phyloP scores from a whole-genome alignment of 2,888 invertebrate species.

The Neuroscelio doddi region DNA sequence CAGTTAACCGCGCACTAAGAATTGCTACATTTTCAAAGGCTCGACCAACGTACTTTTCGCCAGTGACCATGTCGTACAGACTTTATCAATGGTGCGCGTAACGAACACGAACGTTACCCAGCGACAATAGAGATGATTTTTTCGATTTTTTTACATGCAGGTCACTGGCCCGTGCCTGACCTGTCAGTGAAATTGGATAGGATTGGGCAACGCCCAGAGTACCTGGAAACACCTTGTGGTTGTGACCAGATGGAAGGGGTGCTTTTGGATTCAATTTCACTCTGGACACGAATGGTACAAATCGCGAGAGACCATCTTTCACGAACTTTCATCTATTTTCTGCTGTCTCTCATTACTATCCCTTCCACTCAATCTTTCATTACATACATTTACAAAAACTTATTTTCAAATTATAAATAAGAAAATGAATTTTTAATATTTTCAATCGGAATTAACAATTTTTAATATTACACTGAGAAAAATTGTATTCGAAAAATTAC shows the following conservation, averaged over 20 bases:
- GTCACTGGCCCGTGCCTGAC: constrained; percentile 53
- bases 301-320: constrained; percentile 1
- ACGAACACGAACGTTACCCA: constrained; percentile 59
- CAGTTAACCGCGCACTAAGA: constrained; percentile 49
- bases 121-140: constrained; percentile 55
- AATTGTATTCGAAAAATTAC: no score
- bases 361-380: no score
- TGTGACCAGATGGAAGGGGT: constrained; percentile 49
- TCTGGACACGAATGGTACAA: constrained; percentile 8
- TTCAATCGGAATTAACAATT: no score
- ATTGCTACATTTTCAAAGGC: constrained; percentile 61
- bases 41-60: constrained; percentile 19
- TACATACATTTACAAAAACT: no score
- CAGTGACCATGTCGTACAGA: constrained; percentile 17
- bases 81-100: constrained; percentile 56
- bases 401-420: no score
- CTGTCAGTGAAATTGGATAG: constrained; percentile 66
- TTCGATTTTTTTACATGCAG: constrained; percentile 37
- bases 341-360: no score
- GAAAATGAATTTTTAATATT: no score
- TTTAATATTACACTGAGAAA: no score
- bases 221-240: constrained; percentile 51
- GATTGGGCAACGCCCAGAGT: constrained; percentile 66
- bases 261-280: constrained; percentile 11
- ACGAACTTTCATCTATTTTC: no score